A percentile compares a stretch with the other conserved stretches of the same genome.
Conservation (phyloP, 2,888 invertebrate genomes). For the Nomada fabriciana region DNA sequence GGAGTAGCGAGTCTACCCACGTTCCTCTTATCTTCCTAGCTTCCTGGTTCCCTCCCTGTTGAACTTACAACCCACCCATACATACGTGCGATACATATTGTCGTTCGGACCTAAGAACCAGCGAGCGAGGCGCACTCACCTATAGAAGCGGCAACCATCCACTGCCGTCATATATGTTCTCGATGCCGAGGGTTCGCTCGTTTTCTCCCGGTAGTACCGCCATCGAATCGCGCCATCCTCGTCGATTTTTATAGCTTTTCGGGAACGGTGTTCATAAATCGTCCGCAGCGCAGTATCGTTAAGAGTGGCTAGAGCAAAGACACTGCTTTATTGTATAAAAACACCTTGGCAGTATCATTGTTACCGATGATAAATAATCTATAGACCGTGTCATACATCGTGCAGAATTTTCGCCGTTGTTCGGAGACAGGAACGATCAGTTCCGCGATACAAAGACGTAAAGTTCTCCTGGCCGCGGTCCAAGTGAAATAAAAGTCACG, state of each 20-base stretch:
- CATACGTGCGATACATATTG: conserved; percentile 68
- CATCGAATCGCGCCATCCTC: conserved; percentile 23
- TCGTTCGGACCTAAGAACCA: conserved; percentile 57
- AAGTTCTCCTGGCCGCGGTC: not conserved
- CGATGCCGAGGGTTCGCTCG: conserved; percentile 37
- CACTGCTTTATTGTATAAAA: conserved; percentile 34
- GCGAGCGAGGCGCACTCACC: conserved; percentile 35
- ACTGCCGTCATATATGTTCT: conserved; percentile 38
- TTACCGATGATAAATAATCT: conserved; percentile 10
- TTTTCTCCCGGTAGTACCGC: conserved; percentile 27
- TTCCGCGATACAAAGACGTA: not conserved
- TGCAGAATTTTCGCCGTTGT: not conserved
- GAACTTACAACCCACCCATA: conserved; percentile 62
- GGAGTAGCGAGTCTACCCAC: conserved; percentile 80
- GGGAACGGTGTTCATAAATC: conserved; percentile 10
- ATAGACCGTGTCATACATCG: not conserved
- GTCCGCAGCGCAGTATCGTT: conserved; percentile 14
- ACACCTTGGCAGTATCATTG: conserved; percentile 1
- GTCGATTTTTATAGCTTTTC: conserved; percentile 36
- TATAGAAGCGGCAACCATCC: conserved; percentile 53
- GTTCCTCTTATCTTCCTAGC: conserved; percentile 79
- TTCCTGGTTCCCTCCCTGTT: conserved; percentile 47
- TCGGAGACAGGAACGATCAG: not conserved
- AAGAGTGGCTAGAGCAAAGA: conserved; percentile 15
- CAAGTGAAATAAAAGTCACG: not conserved